Conservation (phyloP, 2,888 invertebrate species). For the Ctenicera cuprea region DNA sequence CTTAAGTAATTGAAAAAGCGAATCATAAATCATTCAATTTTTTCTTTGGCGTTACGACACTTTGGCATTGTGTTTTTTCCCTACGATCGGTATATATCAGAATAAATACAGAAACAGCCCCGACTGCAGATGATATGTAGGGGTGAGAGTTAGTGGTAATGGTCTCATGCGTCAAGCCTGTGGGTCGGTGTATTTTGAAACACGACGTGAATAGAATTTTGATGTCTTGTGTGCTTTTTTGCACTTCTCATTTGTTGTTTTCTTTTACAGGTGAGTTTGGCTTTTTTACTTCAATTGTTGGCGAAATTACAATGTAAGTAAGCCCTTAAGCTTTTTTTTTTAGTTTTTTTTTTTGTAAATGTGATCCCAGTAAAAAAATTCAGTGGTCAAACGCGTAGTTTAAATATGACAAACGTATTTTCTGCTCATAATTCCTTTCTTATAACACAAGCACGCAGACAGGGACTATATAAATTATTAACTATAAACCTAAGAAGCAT, state of each 20-base stretch:
- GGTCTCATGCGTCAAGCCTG: constrained; percentile 33
- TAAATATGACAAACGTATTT: background rate
- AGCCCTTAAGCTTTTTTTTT: no score
- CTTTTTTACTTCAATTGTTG: background rate
- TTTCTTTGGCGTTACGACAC: no score
- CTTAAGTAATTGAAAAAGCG: no score
- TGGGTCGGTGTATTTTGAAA: constrained; percentile 31
- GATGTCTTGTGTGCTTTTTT: constrained; percentile 17
- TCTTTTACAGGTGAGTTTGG: constrained; percentile 33
- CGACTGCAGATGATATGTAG: constrained; percentile 24
- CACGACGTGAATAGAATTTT: constrained; percentile 31
- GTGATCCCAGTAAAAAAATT: no score
- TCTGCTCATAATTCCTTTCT: background rate
- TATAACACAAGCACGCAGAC: background rate
- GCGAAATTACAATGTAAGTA: background rate
- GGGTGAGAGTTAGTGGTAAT: constrained; percentile 32
- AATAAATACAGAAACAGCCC: constrained; percentile 29
- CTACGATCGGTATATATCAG: constrained; percentile 23
- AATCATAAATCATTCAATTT: no score
- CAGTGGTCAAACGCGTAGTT: no score
- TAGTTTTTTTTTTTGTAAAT: no score
- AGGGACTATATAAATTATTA: background rate
- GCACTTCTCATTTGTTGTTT: constrained; percentile 10
- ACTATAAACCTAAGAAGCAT: background rate
- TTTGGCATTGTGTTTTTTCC: background rate